A percentile compares a stretch with the other conserved stretches of the same genome.
phyloP scores from a whole-genome alignment of 2,113 vertebrate genomes.

The Corvus hawaiiensis region DNA sequence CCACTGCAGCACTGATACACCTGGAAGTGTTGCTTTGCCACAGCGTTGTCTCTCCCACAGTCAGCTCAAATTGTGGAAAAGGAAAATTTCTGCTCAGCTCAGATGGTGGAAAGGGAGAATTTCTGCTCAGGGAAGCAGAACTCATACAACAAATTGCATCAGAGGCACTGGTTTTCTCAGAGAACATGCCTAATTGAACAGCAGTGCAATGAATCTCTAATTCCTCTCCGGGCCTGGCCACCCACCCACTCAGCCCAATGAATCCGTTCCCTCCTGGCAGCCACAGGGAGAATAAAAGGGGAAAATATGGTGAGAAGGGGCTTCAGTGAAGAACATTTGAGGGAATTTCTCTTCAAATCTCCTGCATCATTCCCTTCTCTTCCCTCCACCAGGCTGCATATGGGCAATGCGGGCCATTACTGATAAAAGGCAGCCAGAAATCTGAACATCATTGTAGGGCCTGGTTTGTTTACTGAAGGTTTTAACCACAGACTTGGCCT shows the following conservation, averaged over 20 bases:
- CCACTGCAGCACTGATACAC: neutral
- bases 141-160: neutral
- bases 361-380: neutral
- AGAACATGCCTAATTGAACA: neutral
- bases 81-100: conserved; percentile 14
- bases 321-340: neutral
- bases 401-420: neutral
- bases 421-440: neutral
- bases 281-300: neutral
- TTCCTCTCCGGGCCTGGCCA: neutral
- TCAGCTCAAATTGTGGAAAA: neutral
- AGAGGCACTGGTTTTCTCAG: neutral
- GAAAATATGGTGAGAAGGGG: neutral
- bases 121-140: conserved; percentile 34
- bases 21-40: neutral
- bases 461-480: neutral
- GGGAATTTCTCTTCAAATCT: neutral
- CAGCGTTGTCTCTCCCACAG: neutral
- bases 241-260: neutral
- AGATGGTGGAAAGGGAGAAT: neutral
- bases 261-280: neutral
- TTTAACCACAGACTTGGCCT: neutral
- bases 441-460: neutral
- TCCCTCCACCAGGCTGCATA: neutral
- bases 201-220: neutral